Evolutionary conservation across 2,888 invertebrate species (phyloP).

Genomic region (Xestia rhomboidea): DNA sequence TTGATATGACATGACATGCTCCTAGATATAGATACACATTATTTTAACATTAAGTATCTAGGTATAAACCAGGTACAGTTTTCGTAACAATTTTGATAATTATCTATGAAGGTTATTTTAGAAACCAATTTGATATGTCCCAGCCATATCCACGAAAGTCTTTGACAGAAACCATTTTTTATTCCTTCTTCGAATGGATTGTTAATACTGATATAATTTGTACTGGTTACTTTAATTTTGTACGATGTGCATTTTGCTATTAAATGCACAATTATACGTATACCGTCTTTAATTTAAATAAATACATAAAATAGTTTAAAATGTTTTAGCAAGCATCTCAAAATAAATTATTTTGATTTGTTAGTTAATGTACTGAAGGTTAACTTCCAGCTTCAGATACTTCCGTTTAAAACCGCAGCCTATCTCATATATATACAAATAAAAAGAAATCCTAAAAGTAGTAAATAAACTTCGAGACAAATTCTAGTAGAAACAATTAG

Average conservation of each 20-base stretch:
- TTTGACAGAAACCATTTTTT: slow-evolving; percentile 17
- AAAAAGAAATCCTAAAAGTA: background rate
- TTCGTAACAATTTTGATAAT: slow-evolving; percentile 35
- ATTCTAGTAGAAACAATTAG: slow-evolving; percentile 39
- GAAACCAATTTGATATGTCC: slow-evolving; percentile 67
- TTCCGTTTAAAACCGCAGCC: background rate
- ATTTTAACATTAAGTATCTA: slow-evolving; percentile 8
- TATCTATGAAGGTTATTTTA: slow-evolving; percentile 23
- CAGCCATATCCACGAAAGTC: slow-evolving; percentile 29
- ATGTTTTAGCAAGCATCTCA: background rate
- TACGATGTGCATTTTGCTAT: slow-evolving; percentile 43
- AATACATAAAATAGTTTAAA: background rate
- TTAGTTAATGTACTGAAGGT: background rate
- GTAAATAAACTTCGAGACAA: background rate
- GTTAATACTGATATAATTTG: slow-evolving; percentile 66
- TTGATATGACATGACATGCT: slow-evolving; percentile 52
- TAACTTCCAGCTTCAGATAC: background rate
- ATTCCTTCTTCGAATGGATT: slow-evolving; percentile 9
- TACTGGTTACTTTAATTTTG: slow-evolving; percentile 59
- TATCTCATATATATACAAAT: background rate
- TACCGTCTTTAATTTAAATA: slow-evolving; percentile 20
- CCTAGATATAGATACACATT: background rate
- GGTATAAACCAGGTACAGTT: slow-evolving; percentile 53
- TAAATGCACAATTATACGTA: slow-evolving; percentile 40
- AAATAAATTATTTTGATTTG: slow-evolving; percentile 25